phyloP scores from a whole-genome alignment of 2,888 invertebrate genomes.

The Lasioglossum marginatum region DNA sequence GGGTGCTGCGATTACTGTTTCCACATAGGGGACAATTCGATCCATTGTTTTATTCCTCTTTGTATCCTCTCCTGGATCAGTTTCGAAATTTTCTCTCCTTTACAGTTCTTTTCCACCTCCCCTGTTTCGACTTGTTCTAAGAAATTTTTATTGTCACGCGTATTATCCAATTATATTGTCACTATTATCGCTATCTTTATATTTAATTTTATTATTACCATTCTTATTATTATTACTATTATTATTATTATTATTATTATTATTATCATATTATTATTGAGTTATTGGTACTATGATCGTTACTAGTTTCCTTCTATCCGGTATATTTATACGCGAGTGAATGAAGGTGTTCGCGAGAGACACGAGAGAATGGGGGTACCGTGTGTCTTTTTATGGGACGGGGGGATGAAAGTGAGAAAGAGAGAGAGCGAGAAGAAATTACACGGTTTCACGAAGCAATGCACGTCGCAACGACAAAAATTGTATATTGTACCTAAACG shows the following conservation, averaged over 20 bases:
- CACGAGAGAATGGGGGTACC: conserved; percentile 10
- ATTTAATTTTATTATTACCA: conserved; percentile 47
- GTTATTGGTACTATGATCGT: conserved; percentile 59
- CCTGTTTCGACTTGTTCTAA: conserved; percentile 4
- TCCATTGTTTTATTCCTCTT: not conserved
- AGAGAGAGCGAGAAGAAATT: conserved; percentile 14
- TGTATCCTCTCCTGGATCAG: not conserved
- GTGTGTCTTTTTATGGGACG: conserved; percentile 16
- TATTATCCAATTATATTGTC: conserved; percentile 37
- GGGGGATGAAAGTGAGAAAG: not conserved
- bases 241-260: conserved; percentile 45
- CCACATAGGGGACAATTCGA: not conserved
- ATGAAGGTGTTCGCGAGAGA: conserved; percentile 33
- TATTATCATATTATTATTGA: conserved; percentile 47
- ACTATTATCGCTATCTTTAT: conserved; percentile 46
- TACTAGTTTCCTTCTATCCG: conserved; percentile 48
- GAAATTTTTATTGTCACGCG: conserved; percentile 29
- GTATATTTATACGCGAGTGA: conserved; percentile 62
- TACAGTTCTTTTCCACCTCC: conserved; percentile 18
- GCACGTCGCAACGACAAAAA: conserved; percentile 47
- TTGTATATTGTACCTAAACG: conserved; percentile 68
- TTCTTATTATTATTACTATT: conserved; percentile 47
- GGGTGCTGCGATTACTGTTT: conserved; percentile 59
- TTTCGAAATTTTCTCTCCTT: conserved; percentile 24
- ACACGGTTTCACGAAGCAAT: conserved; percentile 22